Percentiles rank a stretch among this genome's conserved stretches.
Evolutionary conservation across 2,113 vertebrate species (phyloP).

Genomic region (Indicator maculatus): DNA sequence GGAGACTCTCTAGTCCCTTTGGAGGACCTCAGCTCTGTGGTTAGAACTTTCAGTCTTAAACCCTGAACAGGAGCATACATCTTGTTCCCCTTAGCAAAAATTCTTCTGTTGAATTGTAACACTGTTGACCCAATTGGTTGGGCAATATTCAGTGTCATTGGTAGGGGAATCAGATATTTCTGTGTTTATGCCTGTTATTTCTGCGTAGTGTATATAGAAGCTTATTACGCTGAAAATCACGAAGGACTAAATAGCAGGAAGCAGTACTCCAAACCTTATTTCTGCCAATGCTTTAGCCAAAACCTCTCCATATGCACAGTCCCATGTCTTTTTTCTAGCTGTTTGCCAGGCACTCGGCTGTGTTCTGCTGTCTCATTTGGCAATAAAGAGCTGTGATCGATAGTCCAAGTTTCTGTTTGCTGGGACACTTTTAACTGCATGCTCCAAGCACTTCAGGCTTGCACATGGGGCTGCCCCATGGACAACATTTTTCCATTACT

Average conservation of each 20-base stretch:
- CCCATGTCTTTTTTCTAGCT: not conserved
- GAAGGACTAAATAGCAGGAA: not conserved
- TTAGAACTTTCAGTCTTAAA: too few species aligned
- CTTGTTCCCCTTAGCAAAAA: not conserved
- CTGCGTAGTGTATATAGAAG: not conserved
- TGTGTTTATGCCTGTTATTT: not conserved
- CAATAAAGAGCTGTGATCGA: not conserved
- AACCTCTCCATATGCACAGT: not conserved
- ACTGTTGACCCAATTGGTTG: not conserved
- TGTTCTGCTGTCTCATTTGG: not conserved
- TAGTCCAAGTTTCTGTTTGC: not conserved
- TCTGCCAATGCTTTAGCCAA: not conserved
- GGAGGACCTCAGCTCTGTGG: too few species aligned
- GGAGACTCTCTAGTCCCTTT: too few species aligned
- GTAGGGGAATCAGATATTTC: not conserved
- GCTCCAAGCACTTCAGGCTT: not conserved
- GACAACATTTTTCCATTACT: not conserved
- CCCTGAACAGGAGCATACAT: not conserved
- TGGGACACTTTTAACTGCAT: not conserved
- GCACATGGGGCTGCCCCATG: fast-evolving
- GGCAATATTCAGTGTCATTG: not conserved
- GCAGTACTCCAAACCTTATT: not conserved
- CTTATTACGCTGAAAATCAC: not conserved
- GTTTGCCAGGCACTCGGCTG: not conserved
- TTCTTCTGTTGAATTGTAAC: not conserved